A percentile compares a stretch with the other conserved stretches of the same genome.
phyloP scores from a whole-genome alignment of 2,888 invertebrate genomes.

The Brenthis daphne region DNA sequence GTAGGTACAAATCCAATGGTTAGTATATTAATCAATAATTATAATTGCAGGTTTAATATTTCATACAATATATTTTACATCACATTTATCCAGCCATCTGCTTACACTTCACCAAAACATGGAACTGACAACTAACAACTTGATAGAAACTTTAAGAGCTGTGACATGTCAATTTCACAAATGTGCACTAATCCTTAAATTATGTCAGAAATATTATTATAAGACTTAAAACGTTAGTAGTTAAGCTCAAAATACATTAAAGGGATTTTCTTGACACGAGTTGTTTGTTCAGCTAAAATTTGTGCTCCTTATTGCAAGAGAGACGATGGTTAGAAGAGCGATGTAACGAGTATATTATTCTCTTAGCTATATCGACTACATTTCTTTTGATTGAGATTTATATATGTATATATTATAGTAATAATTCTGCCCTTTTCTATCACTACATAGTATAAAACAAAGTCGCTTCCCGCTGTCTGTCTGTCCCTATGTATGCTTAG shows the following conservation, averaged over 20 bases:
- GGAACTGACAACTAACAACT: constrained; percentile 17
- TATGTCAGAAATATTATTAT: neutral
- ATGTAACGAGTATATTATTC: neutral
- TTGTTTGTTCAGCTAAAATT: constrained; percentile 9
- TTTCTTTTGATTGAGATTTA: neutral
- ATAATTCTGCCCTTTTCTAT: too few species aligned
- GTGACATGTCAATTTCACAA: constrained; percentile 12
- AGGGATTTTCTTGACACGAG: neutral
- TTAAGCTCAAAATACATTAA: constrained; percentile 4
- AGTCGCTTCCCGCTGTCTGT: too few species aligned
- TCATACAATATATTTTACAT: neutral
- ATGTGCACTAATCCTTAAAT: constrained; percentile 14
- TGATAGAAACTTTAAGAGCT: constrained; percentile 6
- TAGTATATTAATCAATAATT: too few species aligned
- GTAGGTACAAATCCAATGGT: too few species aligned
- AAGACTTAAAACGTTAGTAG: neutral
- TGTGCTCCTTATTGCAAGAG: constrained; percentile 7
- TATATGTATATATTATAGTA: too few species aligned
- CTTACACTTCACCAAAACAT: constrained; percentile 7
- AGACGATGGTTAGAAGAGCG: constrained; percentile 9
- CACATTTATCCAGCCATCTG: neutral
- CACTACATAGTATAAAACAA: too few species aligned
- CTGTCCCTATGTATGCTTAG: too few species aligned
- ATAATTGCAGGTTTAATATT: too few species aligned
- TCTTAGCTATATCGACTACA: neutral